Evolutionary conservation across 2,888 invertebrate species (phyloP).

Genomic region (Bellardia bayeri): DNA sequence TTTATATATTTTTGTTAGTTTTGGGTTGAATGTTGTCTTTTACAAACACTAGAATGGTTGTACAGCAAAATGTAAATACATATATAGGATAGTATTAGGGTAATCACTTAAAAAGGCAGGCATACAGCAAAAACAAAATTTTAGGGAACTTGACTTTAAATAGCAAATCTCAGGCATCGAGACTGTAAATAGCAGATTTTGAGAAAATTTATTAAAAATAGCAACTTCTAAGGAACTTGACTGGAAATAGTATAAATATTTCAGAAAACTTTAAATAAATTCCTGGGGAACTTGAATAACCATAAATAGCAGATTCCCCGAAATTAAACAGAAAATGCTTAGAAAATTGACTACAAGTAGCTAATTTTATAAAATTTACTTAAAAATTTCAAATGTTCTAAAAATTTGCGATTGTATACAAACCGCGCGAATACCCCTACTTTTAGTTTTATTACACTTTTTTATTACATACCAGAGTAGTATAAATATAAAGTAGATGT

Average conservation of each 20-base stretch:
- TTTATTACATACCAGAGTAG: not conserved
- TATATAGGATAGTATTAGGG: not conserved
- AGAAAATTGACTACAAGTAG: not conserved
- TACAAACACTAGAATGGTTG: not conserved
- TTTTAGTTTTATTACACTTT: not conserved
- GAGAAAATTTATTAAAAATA: not conserved
- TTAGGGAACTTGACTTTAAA: too few species aligned
- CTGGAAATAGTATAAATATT: too few species aligned
- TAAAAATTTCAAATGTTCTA: not conserved
- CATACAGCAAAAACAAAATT: too few species aligned
- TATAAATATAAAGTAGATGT: not conserved
- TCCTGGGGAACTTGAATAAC: not conserved
- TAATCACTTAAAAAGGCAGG: not conserved
- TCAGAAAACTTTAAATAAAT: too few species aligned
- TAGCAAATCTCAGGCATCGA: too few species aligned
- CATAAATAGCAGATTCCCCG: not conserved
- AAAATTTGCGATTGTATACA: not conserved
- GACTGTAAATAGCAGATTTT: too few species aligned
- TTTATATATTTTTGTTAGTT: not conserved
- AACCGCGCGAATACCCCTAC: not conserved
- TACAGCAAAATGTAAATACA: not conserved
- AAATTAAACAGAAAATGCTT: not conserved
- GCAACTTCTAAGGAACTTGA: not conserved
- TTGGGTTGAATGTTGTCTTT: not conserved
- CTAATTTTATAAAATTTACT: not conserved